Conservation (phyloP, 1,140 invertebrate genomes). For the Uloborus diversus region DNA sequence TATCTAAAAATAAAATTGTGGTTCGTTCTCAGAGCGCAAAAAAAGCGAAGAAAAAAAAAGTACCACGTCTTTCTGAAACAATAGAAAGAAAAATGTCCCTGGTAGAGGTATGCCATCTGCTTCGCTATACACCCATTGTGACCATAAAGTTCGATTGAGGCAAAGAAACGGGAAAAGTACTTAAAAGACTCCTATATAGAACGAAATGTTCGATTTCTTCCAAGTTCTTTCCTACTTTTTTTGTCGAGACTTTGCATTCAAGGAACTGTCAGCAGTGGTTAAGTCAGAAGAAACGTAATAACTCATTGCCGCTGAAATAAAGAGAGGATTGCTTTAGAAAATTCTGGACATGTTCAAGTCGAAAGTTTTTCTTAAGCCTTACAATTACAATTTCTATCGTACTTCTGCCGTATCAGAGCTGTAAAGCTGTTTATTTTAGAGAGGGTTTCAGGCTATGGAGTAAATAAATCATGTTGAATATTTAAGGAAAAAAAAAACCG, state of each 20-base stretch:
- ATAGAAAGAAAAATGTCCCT: slow-evolving; percentile 42
- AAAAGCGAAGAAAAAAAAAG: not conserved
- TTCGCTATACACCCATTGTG: slow-evolving; percentile 29
- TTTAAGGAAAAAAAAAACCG: too few relatives aligned
- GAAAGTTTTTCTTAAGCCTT: too few relatives aligned
- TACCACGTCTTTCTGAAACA: slow-evolving; percentile 2
- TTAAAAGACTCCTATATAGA: slow-evolving; percentile 4
- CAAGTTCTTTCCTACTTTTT: slow-evolving; percentile 8
- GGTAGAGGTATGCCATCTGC: slow-evolving; percentile 28
- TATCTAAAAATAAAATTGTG: not conserved
- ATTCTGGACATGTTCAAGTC: not conserved
- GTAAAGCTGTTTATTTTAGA: too few relatives aligned
- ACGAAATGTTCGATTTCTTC: slow-evolving; percentile 28
- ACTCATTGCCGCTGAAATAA: not conserved
- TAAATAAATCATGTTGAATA: too few relatives aligned
- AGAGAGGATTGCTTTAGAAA: not conserved
- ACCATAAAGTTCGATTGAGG: slow-evolving; percentile 28
- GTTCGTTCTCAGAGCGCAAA: not conserved
- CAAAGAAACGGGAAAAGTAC: slow-evolving; percentile 18
- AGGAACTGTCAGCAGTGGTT: slow-evolving; percentile 18
- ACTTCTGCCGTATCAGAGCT: too few relatives aligned
- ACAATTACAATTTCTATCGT: too few relatives aligned
- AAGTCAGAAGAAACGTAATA: slow-evolving; percentile 19
- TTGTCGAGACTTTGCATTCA: slow-evolving; percentile 22
- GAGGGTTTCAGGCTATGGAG: too few relatives aligned